Conservation (phyloP, 2,888 invertebrate genomes). For the Protodeltote pygarga region DNA sequence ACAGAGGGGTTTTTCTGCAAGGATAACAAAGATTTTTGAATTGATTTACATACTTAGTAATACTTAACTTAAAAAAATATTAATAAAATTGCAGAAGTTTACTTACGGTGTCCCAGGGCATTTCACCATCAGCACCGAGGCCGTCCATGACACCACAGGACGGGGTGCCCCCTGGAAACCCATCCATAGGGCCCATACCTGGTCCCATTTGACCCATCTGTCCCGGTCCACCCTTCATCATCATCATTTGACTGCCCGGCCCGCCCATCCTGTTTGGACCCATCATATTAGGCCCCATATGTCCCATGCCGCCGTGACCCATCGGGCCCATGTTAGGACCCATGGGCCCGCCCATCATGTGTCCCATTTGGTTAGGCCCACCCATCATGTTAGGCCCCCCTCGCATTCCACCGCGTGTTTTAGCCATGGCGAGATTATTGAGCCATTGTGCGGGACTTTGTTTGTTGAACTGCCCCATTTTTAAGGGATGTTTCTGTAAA, state of each 20-base stretch:
- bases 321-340: slow-evolving; percentile 82
- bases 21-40: background rate
- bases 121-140: slow-evolving; percentile 87
- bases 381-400: slow-evolving; percentile 85
- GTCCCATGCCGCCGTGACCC: slow-evolving; percentile 80
- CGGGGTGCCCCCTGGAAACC: slow-evolving; percentile 87
- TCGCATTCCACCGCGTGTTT: slow-evolving; percentile 89
- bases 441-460: slow-evolving; percentile 94
- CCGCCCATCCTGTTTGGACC: slow-evolving; percentile 81
- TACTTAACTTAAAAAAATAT: no score
- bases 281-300: slow-evolving; percentile 84
- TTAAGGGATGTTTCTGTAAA: slow-evolving; percentile 95
- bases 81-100: background rate
- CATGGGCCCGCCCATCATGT: slow-evolving; percentile 85
- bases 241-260: slow-evolving; percentile 82
- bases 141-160: slow-evolving; percentile 87
- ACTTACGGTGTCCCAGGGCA: slow-evolving; percentile 87
- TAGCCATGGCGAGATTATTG: slow-evolving; percentile 92
- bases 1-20: slow-evolving; percentile 84
- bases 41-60: no score
- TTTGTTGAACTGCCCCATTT: slow-evolving; percentile 94
- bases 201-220: slow-evolving; percentile 83
- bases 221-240: slow-evolving; percentile 82
- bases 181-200: slow-evolving; percentile 83
- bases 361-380: slow-evolving; percentile 82